Evolutionary conservation across 2,113 vertebrate genomes (phyloP).

Genomic region (Arizona elegans): DNA sequence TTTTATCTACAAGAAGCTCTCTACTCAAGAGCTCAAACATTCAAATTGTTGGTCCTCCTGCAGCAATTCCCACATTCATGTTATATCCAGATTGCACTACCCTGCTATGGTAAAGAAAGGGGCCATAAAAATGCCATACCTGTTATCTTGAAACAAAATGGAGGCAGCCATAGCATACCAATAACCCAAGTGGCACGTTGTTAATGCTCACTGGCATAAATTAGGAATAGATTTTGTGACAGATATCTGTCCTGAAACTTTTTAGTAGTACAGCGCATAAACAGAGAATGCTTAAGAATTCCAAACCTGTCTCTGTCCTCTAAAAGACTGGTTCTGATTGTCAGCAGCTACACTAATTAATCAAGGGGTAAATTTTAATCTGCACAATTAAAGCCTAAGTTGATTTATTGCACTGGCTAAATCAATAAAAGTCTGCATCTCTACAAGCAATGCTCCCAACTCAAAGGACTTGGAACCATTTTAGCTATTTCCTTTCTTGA

Average conservation of each 20-base stretch:
- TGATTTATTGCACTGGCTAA: neutral
- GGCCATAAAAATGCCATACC: neutral
- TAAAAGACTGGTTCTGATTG: slow-evolving; percentile 1
- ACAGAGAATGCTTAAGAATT: neutral
- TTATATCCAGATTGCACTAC: neutral
- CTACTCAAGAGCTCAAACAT: neutral
- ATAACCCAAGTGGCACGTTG: neutral
- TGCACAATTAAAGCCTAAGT: slow-evolving; percentile 16
- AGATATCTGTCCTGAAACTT: slow-evolving; percentile 6
- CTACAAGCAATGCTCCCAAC: neutral
- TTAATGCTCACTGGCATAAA: neutral
- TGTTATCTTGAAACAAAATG: neutral
- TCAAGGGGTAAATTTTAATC: slow-evolving; percentile 22
- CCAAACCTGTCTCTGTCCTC: neutral
- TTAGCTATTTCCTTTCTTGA: neutral
- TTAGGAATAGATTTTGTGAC: neutral
- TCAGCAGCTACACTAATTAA: slow-evolving; percentile 15
- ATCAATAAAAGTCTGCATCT: neutral
- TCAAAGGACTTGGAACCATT: neutral
- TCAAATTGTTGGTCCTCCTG: slow-evolving; percentile 21
- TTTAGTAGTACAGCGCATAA: neutral
- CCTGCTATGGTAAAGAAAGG: neutral
- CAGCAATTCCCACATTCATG: neutral
- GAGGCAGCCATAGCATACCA: slow-evolving; percentile 9
- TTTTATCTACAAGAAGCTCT: slow-evolving; percentile 22